Evolutionary conservation across 2,888 invertebrate species (phyloP), one percentile per base, ranked within the genome.

Genomic region (Microctonus brassicae): DNA sequence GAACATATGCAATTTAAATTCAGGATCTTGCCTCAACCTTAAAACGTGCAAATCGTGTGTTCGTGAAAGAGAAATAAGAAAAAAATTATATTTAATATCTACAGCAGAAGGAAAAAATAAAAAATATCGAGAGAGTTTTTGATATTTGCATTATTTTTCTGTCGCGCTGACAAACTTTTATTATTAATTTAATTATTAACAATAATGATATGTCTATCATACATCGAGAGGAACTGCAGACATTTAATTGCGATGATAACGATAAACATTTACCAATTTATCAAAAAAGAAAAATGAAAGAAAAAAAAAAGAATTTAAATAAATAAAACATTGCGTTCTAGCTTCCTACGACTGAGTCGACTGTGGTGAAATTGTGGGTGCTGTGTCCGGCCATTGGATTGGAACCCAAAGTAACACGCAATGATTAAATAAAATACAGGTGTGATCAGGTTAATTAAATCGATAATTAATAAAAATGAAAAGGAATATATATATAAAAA

Each of bases 301-400:
- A 36, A 22, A 39, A 61, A 36, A 17, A 7, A 17, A 36, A 20
- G 20, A 17, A 33, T n/a, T 17, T 61, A 47, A 22, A 17, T 64
- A 64, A 64, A 42, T 42, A 52, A 74, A 68, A 64, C 58, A 57
- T 73, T 75, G 73, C 72, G 63, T 75, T 75, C 72, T 74, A 75
- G 72, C 75, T 72, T 66, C 66, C 73, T 75, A 75, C 53, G 75
- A 75, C 72, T 75, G 73, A 75, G 66, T 58, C 63, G 29, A 60
- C 34, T n/a, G n/a, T 17, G 62, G 29, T 29, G 60, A 63, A 26
- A 6, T 52, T 61, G 53, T 33, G 52, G 55, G 39, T 70, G 60
- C 60, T 52, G 63, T 39, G 63, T n/a, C 34, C n/a, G 62, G 17
- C 26, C 26, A 10, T 13, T 24, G 10, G 52, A 61, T 42, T 52